Percentiles rank a stretch among this genome's conserved stretches.
phyloP scores from a whole-genome alignment of 2,113 vertebrate species.

The Varanus salvator region DNA sequence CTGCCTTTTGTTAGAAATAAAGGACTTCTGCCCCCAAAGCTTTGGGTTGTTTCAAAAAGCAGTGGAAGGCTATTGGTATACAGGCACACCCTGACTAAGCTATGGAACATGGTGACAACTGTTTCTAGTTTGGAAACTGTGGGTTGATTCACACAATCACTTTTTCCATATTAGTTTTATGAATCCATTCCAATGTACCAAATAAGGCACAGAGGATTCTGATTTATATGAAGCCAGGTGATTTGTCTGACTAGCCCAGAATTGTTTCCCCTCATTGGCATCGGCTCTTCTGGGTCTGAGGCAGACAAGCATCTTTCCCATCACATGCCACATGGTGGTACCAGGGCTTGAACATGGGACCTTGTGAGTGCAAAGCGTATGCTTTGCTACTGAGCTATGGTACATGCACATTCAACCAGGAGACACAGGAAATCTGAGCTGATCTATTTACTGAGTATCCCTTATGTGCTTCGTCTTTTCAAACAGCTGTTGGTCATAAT shows the following conservation, averaged over 20 bases:
- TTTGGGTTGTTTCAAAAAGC: background rate
- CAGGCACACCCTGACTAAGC: background rate
- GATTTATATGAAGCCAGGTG: no score
- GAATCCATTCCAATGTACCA: no score
- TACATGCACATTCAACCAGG: background rate
- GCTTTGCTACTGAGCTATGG: slow-evolving; percentile 7
- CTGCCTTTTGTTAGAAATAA: background rate
- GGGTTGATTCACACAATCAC: background rate
- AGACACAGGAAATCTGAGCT: background rate
- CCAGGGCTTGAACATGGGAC: no score
- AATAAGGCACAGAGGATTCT: background rate
- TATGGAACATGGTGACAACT: background rate
- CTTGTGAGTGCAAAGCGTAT: no score
- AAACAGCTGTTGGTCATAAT: background rate
- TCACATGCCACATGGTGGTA: no score
- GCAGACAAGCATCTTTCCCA: no score
- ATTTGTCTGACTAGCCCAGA: no score
- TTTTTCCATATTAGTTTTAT: background rate
- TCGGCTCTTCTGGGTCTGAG: no score
- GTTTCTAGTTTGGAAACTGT: background rate
- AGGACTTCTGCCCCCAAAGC: background rate
- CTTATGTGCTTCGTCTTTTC: background rate
- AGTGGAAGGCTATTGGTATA: background rate
- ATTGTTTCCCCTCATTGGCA: no score
- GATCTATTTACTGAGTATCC: background rate